Evolutionary conservation across 2,888 invertebrate species (phyloP).

Genomic region (Troides helena): DNA sequence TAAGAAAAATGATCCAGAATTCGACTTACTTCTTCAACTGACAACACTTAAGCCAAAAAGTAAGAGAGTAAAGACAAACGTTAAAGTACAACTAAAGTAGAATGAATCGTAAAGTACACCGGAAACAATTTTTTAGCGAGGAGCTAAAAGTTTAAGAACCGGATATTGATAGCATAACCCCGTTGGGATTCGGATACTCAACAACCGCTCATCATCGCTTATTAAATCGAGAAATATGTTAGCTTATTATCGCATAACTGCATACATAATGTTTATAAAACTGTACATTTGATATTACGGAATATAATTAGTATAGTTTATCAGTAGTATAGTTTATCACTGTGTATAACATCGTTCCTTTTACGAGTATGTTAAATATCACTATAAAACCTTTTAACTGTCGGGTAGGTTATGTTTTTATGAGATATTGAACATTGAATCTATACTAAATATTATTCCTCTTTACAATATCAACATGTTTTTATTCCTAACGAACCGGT

Average conservation of each 20-base stretch:
- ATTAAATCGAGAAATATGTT: neutral
- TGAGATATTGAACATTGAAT: constrained; percentile 42
- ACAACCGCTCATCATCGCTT: neutral
- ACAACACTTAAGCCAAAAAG: too few species aligned
- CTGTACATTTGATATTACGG: neutral
- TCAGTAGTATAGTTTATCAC: neutral
- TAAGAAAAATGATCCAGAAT: too few species aligned
- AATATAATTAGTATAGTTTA: neutral
- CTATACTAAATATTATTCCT: constrained; percentile 45
- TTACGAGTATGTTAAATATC: constrained; percentile 1
- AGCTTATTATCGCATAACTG: neutral
- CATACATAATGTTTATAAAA: neutral
- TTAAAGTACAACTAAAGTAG: neutral
- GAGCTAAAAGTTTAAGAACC: neutral
- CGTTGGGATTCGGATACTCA: too few species aligned
- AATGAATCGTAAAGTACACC: neutral
- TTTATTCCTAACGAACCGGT: neutral
- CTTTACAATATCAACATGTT: constrained; percentile 5
- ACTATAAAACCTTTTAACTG: constrained; percentile 35
- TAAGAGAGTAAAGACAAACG: too few species aligned
- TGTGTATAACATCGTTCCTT: neutral
- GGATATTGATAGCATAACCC: neutral
- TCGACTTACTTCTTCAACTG: too few species aligned
- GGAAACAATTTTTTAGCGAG: neutral
- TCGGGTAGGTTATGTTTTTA: constrained; percentile 52